Evolutionary conservation across 2,113 vertebrate genomes (phyloP).

Genomic region (Aegithalos caudatus): DNA sequence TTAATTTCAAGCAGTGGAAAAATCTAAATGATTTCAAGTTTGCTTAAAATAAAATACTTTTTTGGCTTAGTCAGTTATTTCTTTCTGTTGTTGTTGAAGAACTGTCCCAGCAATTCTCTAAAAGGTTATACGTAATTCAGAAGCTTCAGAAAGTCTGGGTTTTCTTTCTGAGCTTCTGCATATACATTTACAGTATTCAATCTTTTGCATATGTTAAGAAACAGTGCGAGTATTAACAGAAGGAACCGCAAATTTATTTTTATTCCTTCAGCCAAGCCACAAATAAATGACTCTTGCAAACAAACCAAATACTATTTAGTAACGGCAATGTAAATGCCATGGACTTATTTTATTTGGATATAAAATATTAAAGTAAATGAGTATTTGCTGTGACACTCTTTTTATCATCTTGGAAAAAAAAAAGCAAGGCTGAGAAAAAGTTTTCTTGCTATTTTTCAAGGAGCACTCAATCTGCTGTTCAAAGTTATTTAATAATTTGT

Average conservation of each 20-base stretch:
- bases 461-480: constrained; percentile 32
- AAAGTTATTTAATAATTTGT: constrained; percentile 65
- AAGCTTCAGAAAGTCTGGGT: constrained; percentile 9
- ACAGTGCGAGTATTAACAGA: constrained; percentile 52
- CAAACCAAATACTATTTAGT: constrained; percentile 43
- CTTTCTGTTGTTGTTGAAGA: constrained; percentile 1
- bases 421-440: constrained; percentile 21
- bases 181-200: constrained; percentile 18
- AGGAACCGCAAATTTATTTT: constrained; percentile 40
- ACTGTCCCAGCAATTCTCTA: neutral
- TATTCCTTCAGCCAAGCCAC: constrained; percentile 59
- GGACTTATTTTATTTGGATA: constrained; percentile 52
- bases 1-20: neutral
- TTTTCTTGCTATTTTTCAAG: constrained; percentile 42
- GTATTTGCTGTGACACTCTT: constrained; percentile 40
- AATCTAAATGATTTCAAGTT: neutral
- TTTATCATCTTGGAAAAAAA: neutral
- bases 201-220: constrained; percentile 53
- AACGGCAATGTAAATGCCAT: constrained; percentile 45
- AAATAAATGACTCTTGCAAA: constrained; percentile 62
- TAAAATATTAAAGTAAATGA: constrained; percentile 55
- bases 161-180: constrained; percentile 33
- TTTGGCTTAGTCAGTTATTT: neutral
- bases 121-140: neutral
- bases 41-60: neutral